Evolutionary conservation across 2,113 vertebrate species (phyloP).

Genomic region (Leucosticte australis): DNA sequence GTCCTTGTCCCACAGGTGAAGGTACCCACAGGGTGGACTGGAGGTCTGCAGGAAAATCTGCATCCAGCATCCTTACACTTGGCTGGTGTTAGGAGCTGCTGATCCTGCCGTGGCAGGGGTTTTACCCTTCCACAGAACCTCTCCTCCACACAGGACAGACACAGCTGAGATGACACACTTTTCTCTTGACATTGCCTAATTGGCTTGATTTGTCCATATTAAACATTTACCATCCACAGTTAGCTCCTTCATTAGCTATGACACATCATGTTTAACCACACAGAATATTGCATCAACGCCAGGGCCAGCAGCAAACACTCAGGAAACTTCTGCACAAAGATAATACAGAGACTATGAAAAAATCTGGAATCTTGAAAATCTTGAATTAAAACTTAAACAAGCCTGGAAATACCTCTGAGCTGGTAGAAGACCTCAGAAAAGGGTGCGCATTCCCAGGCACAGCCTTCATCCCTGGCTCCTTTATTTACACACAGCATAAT

Average conservation of each 20-base stretch:
- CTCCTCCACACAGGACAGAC: not conserved
- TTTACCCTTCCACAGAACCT: not conserved
- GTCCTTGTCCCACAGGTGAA: not conserved
- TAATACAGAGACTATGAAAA: not conserved
- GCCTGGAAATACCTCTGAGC: not conserved
- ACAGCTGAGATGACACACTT: not conserved
- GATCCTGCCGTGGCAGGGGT: fast-evolving
- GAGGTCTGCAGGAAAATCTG: not conserved
- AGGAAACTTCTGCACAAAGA: not conserved
- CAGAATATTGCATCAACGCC: not conserved
- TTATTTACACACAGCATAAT: not conserved
- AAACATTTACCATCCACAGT: not conserved
- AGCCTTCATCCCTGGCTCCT: not conserved
- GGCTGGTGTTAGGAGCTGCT: not conserved
- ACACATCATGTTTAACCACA: slow-evolving; percentile 1
- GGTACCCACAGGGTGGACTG: not conserved
- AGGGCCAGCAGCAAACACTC: not conserved
- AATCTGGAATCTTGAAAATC: not conserved
- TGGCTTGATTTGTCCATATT: not conserved
- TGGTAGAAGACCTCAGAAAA: not conserved
- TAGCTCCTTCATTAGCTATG: not conserved
- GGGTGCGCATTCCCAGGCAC: not conserved
- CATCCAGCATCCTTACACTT: not conserved
- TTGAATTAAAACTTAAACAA: not conserved
- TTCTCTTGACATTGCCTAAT: not conserved